Conservation (phyloP, 2,797 vertebrate genomes). For the Tympanoctomys barrerae region DNA sequence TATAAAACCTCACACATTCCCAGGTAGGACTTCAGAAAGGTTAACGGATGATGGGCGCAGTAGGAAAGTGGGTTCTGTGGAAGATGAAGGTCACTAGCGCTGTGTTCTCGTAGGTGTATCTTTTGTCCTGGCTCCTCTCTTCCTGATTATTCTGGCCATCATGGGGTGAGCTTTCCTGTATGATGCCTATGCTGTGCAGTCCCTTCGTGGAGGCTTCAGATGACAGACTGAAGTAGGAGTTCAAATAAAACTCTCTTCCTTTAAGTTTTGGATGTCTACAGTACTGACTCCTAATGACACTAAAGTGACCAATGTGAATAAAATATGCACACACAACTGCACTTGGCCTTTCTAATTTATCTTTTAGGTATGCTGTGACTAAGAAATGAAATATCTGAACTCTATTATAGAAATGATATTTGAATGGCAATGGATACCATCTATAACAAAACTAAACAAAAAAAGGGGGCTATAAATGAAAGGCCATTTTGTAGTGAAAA, state of each 20-base stretch:
- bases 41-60: neutral
- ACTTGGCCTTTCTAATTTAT: conserved; percentile 42
- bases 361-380: conserved; percentile 59
- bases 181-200: neutral
- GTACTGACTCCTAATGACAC: neutral
- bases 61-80: neutral
- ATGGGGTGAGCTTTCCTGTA: neutral
- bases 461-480: too few relatives aligned
- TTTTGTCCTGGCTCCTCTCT: neutral
- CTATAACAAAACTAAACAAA: too few relatives aligned
- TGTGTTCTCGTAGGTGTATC: neutral
- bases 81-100: neutral
- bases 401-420: conserved; percentile 15
- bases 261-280: neutral
- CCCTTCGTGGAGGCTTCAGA: neutral
- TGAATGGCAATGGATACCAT: too few relatives aligned
- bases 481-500: too few relatives aligned
- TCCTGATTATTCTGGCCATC: neutral
- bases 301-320: neutral
- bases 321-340: neutral
- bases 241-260: neutral
- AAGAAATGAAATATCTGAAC: conserved; percentile 42
- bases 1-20: neutral
- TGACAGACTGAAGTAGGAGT: neutral
- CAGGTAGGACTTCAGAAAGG: neutral